phyloP scores from a whole-genome alignment of 2,797 vertebrate species.

The Oryzias dopingdopingensis region DNA sequence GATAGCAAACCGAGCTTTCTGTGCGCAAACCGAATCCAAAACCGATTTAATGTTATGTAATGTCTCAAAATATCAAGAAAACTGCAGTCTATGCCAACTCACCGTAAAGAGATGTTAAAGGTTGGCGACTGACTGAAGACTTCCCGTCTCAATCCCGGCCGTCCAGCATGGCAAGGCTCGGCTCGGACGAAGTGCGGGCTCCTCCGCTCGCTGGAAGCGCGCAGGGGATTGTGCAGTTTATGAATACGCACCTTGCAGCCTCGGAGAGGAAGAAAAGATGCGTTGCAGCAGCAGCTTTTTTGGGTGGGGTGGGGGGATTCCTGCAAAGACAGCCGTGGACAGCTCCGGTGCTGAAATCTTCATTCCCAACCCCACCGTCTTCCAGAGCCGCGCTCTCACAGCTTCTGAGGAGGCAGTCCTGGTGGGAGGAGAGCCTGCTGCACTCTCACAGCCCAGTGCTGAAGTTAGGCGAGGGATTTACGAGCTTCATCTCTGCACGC shows the following conservation, averaged over 20 bases:
- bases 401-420: slow-evolving; percentile 31
- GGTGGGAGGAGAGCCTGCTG: slow-evolving; percentile 11
- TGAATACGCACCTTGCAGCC: slow-evolving; percentile 40
- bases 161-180: slow-evolving; percentile 74
- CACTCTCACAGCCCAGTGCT: slow-evolving; percentile 29
- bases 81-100: slow-evolving; percentile 29
- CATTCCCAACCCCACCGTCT: slow-evolving; percentile 14
- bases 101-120: slow-evolving; percentile 52
- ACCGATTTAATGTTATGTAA: slow-evolving; percentile 26
- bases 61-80: background rate
- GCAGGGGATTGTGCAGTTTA: slow-evolving; percentile 40
- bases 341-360: slow-evolving; percentile 81
- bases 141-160: slow-evolving; percentile 62
- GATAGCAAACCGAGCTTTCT: slow-evolving; percentile 5
- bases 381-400: slow-evolving; percentile 3
- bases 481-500: slow-evolving; percentile 29
- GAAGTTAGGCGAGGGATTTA: slow-evolving; percentile 47
- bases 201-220: slow-evolving; percentile 20
- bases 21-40: background rate
- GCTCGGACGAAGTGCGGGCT: slow-evolving; percentile 45
- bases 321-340: slow-evolving; percentile 56
- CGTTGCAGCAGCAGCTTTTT: slow-evolving; percentile 27
- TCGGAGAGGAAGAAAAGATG: slow-evolving; percentile 10
- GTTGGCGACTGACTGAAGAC: slow-evolving; percentile 51
- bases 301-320: slow-evolving; percentile 16